Base-by-base conservation (phyloP, 2,888 invertebrate genomes). In the Cerceris rybyensis region DNA sequence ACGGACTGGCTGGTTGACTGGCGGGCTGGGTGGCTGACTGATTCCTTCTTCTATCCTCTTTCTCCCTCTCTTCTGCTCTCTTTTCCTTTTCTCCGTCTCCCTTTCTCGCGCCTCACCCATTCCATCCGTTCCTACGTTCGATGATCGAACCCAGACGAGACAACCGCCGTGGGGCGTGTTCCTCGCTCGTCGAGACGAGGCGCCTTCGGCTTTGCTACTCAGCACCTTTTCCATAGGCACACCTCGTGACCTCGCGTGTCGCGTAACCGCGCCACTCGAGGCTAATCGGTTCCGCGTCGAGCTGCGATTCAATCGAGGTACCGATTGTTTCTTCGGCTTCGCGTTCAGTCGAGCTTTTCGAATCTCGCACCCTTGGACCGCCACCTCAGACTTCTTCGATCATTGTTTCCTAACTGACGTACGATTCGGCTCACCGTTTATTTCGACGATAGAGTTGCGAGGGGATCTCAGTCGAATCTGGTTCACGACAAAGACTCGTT, bases 1-100 rank as follows among this genome's bases (percentile, higher is more conserved):
- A 87, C 88, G 87, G 86, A 86, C 86, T 78, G 79, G 83, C 82
- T 84, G 85, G 70, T 84, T 83, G 84, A 88, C 84, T 85, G 85
- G 85, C 81, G 81, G 84, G 81, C 81, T 81, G 86, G 88, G 84
- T 86, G 88, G 85, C 81, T 84, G 87, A 76, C 83, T 82, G 81
- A 84, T 16, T 54, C 55, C 17, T n/a, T 50, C 54, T 57, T 50
- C 50, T 14, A 49, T 14, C 14, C 17, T 17, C 60, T 43, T 57
- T 16, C 50, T 65, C 43, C 54, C 66, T 50, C 63, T 67, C 59
- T 63, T 59, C 28, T 39, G 54, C 55, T 57, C 54, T 41, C 14
- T 55, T 50, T 54, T 41, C 14, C 49, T 50, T 54, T 65, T 14
- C 46, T 43, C 59, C 57, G 7, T 13, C 43, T 28, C 43, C 7